Evolutionary conservation across 2,888 invertebrate genomes (phyloP), one percentile per base, ranked within the genome.

Genomic region (Argyra leucocephala): DNA sequence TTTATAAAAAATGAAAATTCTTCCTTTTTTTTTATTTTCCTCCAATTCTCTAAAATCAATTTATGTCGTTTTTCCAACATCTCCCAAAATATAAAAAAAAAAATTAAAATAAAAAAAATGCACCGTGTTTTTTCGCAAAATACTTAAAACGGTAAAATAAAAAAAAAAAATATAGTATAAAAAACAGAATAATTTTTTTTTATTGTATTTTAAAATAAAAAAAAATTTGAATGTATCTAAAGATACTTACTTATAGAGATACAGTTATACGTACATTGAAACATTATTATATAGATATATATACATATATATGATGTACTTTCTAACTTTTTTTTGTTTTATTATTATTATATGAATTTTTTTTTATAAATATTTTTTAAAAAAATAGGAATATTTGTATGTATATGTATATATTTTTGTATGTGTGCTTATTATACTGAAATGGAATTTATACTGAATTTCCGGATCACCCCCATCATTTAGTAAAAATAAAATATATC

Each of bases 51-150:
- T 48, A 18, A 48, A 48, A 48, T 48, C 48, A 48, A 48, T 48
- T 48, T 48, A 48, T 48, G n/a, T n/a, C n/a, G n/a, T n/a, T n/a
- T n/a, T n/a, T n/a, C n/a, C n/a, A n/a, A n/a, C n/a, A n/a, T n/a
- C n/a, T n/a, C n/a, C n/a, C n/a, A n/a, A n/a, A n/a, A n/a, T n/a
- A n/a, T n/a, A n/a, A n/a, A n/a, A n/a, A n/a, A n/a, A n/a, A n/a
- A n/a, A n/a, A n/a, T n/a, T n/a, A n/a, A 15, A 37, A 37, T 18
- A 48, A 48, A 48, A 48, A 48, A 18, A 48, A 48, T 48, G 48
- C 48, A 48, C 48, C 48, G 48, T 48, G 37, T 15, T 37, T 37
- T 37, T 48, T 48, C 48, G 48, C 48, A 48, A n/a, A 48, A 48
- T 48, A 48, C 48, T 48, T 48, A 48, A n/a, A n/a, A 48, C 48